Evolutionary conservation across 2,113 vertebrate genomes (phyloP).

Genomic region (Salvator merianae): DNA sequence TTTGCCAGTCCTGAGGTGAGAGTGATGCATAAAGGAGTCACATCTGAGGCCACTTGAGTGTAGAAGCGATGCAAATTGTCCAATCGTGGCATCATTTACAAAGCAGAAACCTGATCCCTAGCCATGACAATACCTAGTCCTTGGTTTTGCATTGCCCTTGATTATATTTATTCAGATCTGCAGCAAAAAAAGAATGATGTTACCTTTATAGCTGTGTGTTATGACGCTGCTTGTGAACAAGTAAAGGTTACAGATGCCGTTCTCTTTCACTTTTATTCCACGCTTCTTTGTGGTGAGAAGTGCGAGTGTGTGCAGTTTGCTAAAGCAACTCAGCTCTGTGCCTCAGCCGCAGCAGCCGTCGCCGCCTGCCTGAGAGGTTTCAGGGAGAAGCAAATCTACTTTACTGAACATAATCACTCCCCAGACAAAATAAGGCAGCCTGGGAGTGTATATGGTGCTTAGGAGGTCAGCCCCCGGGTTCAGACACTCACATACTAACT

Average conservation of each 20-base stretch:
- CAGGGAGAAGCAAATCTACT: constrained; percentile 7
- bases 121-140: background rate
- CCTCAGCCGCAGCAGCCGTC: background rate
- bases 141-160: background rate
- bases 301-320: background rate
- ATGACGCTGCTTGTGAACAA: background rate
- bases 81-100: background rate
- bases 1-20: background rate
- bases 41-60: background rate
- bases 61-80: too few relatives aligned
- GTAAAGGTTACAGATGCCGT: background rate
- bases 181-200: background rate
- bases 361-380: background rate
- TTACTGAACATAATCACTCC: constrained; percentile 17
- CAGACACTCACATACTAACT: constrained; percentile 58
- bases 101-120: background rate
- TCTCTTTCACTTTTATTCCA: background rate
- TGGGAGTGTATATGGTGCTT: constrained; percentile 54
- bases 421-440: constrained; percentile 58
- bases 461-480: constrained; percentile 60
- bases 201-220: background rate
- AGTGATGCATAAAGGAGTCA: background rate
- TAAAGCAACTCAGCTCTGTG: background rate
- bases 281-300: background rate
- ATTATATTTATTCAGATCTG: background rate